Evolutionary conservation across 2,888 invertebrate species (phyloP), one percentile per base, ranked within the genome.

Genomic region (Allolobophora icterica): DNA sequence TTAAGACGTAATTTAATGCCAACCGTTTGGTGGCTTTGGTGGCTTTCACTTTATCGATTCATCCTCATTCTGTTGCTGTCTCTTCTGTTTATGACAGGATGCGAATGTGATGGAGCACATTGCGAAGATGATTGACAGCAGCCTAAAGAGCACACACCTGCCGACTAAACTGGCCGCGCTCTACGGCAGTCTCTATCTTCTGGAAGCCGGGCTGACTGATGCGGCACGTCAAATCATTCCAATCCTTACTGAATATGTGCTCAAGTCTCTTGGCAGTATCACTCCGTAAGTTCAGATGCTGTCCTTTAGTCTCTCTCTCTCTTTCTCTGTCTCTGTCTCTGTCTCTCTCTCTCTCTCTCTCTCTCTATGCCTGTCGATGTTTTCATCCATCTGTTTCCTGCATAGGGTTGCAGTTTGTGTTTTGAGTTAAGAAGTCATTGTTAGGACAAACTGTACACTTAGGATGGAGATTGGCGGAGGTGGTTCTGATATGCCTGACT

Each of bases 181-280:
- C n/a, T 96, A 97, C 93, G 97, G 97, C 6, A 94, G 96, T 13
- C 95, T 97, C 42, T 97, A 97, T 94, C 95, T 97, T 58, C 95
- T 97, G 90, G 97, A 97, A 95, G 93, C 95, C 58, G 94, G 95
- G 34, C 93, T 94, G 89, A 92, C 93, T 11, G 95, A 95, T 90
- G 93, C 95, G 35, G 94, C 94, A 34, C 94, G 94, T 89, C 92
- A 93, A 33, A 92, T 96, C 35, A 92, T 96, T 45, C 94, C 95
- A 11, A 91, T 94, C n/a, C 93, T 95, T 34, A 94, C 94, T 30
- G 96, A 96, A 52, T 96, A 95, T 93, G 93, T 96, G 35, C 90
- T 94, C 71, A 95, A 94, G 91, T 95, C 95, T 91, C 93, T 96
- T 42, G 93, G 94, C 30, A 93, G 93, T 89, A 93, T 94, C 89